These are phyloP conservation scores for Thalassarche chlororhynchos DNA, from an alignment of 2,113 vertebrate genomes.

Conservation along the genomic window DNA sequence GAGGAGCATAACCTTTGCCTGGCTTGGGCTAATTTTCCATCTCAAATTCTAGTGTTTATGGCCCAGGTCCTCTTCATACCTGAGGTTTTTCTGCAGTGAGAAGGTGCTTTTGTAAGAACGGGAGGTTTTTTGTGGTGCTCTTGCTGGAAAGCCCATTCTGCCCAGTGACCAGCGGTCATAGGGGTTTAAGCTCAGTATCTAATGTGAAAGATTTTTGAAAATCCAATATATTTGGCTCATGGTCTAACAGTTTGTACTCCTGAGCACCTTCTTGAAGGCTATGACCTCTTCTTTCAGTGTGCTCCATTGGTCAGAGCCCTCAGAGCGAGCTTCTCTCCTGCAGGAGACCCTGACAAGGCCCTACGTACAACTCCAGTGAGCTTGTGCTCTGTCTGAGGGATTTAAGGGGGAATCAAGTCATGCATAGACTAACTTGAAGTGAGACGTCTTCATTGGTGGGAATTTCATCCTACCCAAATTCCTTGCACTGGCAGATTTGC, in stretches of 20 bases:
- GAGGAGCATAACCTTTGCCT: background rate
- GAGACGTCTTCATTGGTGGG: background rate
- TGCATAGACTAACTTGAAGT: background rate
- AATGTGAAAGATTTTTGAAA: background rate
- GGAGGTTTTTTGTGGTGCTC: background rate
- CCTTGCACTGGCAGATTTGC: background rate
- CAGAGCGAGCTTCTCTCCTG: background rate
- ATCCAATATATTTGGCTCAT: background rate
- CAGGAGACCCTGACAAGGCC: background rate
- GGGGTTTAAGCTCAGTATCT: background rate
- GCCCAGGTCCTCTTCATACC: background rate
- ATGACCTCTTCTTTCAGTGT: background rate
- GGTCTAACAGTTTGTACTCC: background rate
- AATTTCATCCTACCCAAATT: background rate
- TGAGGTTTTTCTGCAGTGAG: background rate
- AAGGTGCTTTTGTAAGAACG: background rate
- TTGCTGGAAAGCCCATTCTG: background rate
- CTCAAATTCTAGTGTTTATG: background rate
- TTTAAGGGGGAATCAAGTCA: background rate
- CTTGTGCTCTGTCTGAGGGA: background rate
- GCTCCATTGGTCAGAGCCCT: background rate
- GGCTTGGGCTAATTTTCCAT: background rate
- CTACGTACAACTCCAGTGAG: background rate
- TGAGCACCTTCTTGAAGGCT: background rate
- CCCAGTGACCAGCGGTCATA: rapidly evolving